Base-by-base conservation (phyloP, 2,888 invertebrate genomes). In the Nemapogon koenigi region DNA sequence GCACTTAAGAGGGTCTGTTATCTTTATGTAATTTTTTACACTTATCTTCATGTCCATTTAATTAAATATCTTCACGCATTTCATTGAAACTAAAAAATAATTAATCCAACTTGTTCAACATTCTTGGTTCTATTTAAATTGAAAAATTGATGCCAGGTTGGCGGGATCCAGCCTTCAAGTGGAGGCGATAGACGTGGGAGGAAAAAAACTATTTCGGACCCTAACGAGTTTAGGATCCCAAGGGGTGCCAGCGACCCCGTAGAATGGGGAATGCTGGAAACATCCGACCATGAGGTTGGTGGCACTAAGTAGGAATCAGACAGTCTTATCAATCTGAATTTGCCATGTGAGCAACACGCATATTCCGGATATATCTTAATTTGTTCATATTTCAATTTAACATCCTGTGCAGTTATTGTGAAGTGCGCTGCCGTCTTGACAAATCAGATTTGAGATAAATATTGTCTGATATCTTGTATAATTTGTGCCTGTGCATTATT, bases 151-250 rank as follows among this genome's bases (percentile, higher is more conserved):
- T 31, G 43, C 45, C 26, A 42, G 42, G 76, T 75, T 53, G 71
- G 75, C 47, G 70, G 79, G 47, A 71, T 79, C 43, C 78, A 78
- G 43, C 83, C 84, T 48, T 81, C 83, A 38, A 84, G 16, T 8
- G 53, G 60, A 57, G 55, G 61, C 58, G 51, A 73, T 66, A 55
- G 62, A 56, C 54, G 78, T 59, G 63, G 60, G 42, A 48, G 68
- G 55, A 60, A 60, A 56, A 60, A 58, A 46, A 58, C 57, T 40
- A 57, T 60, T 42, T 58, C 58, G 41, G 54, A 55, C 41, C 50
- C 56, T 11, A 44, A 48, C 37, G 59, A 58, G 41, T 58, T 49
- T 49, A 49, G 57, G 44, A 48, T 51, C 36, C 57, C 57, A 17
- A 47, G 57, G 45, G 58, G 59, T 28, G 57, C 57, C 35, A 48